phyloP scores from a whole-genome alignment of 2,797 vertebrate genomes.

The Cetoscarus ocellatus region DNA sequence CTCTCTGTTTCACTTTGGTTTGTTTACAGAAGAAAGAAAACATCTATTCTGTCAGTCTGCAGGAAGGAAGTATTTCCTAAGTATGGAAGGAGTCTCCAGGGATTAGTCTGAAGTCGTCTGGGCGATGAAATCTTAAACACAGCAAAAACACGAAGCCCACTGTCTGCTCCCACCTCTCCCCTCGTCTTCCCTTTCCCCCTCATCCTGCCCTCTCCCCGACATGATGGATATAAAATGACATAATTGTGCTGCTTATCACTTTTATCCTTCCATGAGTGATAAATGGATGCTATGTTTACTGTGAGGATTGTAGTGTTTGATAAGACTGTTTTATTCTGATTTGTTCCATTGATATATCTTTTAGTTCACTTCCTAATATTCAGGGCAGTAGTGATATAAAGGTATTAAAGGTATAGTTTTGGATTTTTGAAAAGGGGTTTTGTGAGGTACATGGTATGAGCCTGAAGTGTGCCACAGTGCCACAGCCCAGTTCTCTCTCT shows the following conservation, averaged over 20 bases:
- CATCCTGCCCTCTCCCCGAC: conserved; percentile 50
- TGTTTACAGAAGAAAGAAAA: conserved; percentile 49
- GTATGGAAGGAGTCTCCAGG: conserved; percentile 66
- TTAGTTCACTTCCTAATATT: not conserved
- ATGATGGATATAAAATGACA: conserved; percentile 63
- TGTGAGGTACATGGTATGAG: no score
- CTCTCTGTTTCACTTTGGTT: conserved; percentile 41
- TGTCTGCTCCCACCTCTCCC: conserved; percentile 46
- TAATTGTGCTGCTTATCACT: conserved; percentile 72
- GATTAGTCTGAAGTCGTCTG: conserved; percentile 62
- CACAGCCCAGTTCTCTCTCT: no score
- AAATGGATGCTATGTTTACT: conserved; percentile 65
- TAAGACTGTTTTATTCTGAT: conserved; percentile 28
- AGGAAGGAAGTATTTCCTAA: conserved; percentile 71
- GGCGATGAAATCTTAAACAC: conserved; percentile 69
- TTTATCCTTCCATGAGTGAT: conserved; percentile 62
- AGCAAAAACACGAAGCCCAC: conserved; percentile 61
- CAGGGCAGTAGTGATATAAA: no score
- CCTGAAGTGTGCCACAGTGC: no score
- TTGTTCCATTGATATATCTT: conserved; percentile 6
- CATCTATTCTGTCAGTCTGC: conserved; percentile 52
- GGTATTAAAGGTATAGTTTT: no score
- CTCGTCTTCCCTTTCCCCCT: conserved; percentile 17
- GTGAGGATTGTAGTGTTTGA: conserved; percentile 21
- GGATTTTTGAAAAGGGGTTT: no score